phyloP scores from a whole-genome alignment of 2,797 vertebrate species.

The Syngnathus acus region DNA sequence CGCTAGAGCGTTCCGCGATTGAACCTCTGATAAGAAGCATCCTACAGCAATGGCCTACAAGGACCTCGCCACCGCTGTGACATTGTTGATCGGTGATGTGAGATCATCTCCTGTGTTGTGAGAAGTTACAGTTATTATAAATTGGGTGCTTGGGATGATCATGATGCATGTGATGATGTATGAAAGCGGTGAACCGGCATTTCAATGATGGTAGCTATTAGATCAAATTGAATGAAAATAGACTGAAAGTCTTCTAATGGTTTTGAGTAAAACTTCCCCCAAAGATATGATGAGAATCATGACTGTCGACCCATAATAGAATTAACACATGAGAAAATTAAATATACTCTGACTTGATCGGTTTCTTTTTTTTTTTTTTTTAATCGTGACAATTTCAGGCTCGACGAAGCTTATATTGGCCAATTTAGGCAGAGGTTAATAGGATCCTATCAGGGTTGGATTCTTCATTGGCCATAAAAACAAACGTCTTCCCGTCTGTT shows the following conservation, averaged over 20 bases:
- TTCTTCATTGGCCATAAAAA: conserved; percentile 47
- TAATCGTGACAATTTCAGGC: conserved; percentile 77
- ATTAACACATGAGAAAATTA: conserved; percentile 69
- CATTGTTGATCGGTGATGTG: background rate
- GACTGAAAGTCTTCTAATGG: background rate
- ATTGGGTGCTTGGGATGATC: conserved; percentile 3
- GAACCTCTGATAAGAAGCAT: background rate
- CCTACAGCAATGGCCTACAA: background rate
- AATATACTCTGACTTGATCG: conserved; percentile 65
- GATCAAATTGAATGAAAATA: background rate
- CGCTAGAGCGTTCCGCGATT: background rate
- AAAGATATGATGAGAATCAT: conserved; percentile 52
- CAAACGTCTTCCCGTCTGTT: conserved; percentile 33
- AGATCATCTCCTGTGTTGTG: background rate
- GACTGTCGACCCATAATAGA: conserved; percentile 54
- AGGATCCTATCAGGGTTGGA: conserved; percentile 54
- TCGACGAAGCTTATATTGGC: conserved; percentile 71
- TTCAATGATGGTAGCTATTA: conserved; percentile 23
- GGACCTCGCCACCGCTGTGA: background rate
- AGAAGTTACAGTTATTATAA: background rate
- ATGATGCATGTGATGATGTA: conserved; percentile 15
- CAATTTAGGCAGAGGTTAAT: conserved; percentile 73
- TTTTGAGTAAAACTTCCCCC: conserved; percentile 29
- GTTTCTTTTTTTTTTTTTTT: conserved; percentile 64
- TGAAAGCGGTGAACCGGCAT: conserved; percentile 15